Evolutionary conservation across 2,888 invertebrate genomes (phyloP).

Genomic region (Himalopsyche japonica): DNA sequence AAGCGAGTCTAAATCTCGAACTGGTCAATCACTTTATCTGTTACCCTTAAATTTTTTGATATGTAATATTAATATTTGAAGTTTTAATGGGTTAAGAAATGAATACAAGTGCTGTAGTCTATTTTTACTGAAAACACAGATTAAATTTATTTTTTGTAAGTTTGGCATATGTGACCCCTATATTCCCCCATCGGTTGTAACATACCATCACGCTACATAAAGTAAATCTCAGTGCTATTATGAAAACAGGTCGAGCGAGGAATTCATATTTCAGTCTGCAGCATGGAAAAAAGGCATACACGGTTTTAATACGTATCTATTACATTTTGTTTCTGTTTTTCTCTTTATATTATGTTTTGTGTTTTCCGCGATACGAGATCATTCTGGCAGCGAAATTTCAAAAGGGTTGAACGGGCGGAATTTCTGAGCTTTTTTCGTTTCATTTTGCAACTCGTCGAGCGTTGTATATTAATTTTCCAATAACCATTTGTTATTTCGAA

Average conservation of each 20-base stretch:
- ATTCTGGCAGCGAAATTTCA: neutral
- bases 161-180: neutral
- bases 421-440: neutral
- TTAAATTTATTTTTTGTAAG: neutral
- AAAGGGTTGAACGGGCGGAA: neutral
- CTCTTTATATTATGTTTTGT: neutral
- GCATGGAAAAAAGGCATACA: slow-evolving; percentile 14
- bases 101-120: no score
- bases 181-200: neutral
- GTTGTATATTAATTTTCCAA: neutral
- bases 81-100: no score
- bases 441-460: neutral
- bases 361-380: slow-evolving; percentile 4
- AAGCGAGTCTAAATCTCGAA: no score
- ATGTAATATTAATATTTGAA: no score
- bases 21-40: no score
- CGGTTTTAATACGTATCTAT: slow-evolving; percentile 27
- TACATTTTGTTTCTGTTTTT: slow-evolving; percentile 5
- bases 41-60: no score
- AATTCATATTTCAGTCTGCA: slow-evolving; percentile 32
- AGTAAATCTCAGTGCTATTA: slow-evolving; percentile 32
- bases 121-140: no score
- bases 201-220: slow-evolving; percentile 34
- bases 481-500: neutral
- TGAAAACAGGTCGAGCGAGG: slow-evolving; percentile 17